Percentiles rank a stretch among this genome's conserved stretches.
phyloP scores from a whole-genome alignment of 1,140 invertebrate genomes.

The Drosophila varians region DNA sequence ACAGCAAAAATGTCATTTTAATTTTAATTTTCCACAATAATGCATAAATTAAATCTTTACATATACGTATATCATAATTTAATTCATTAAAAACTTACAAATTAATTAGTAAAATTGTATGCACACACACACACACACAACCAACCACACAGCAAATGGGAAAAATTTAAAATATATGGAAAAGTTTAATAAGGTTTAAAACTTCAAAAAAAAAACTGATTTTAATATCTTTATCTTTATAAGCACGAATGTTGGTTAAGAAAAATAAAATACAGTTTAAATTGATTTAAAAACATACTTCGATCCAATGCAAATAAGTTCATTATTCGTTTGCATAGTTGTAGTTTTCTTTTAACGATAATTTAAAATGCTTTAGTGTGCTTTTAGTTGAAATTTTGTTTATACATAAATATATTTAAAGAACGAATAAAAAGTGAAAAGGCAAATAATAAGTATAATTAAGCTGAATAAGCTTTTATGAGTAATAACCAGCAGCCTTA shows the following conservation, averaged over 20 bases:
- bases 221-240: constrained; percentile 21
- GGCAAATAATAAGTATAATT: constrained; percentile 63
- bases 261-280: constrained; percentile 18
- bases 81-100: constrained; percentile 63
- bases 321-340: constrained; percentile 42
- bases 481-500: constrained; percentile 34
- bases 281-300: constrained; percentile 14
- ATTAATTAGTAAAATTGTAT: constrained; percentile 79
- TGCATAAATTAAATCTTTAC: constrained; percentile 33
- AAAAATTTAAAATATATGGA: constrained; percentile 8
- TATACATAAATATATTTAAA: constrained; percentile 40
- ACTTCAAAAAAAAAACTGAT: constrained; percentile 23
- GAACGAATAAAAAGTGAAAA: constrained; percentile 56
- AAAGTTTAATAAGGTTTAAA: constrained; percentile 20
- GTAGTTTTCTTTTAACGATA: constrained; percentile 47
- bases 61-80: constrained; percentile 61
- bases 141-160: constrained; percentile 5
- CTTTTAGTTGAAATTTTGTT: constrained; percentile 69
- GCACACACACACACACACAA: constrained; percentile 40
- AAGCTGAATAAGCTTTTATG: constrained; percentile 46
- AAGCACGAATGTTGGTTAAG: not conserved
- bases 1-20: constrained; percentile 78
- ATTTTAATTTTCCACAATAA: constrained; percentile 41
- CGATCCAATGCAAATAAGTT: constrained; percentile 12
- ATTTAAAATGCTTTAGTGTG: constrained; percentile 63